phyloP scores from a whole-genome alignment of 2,888 invertebrate species.

The Himalopsyche tibetana region DNA sequence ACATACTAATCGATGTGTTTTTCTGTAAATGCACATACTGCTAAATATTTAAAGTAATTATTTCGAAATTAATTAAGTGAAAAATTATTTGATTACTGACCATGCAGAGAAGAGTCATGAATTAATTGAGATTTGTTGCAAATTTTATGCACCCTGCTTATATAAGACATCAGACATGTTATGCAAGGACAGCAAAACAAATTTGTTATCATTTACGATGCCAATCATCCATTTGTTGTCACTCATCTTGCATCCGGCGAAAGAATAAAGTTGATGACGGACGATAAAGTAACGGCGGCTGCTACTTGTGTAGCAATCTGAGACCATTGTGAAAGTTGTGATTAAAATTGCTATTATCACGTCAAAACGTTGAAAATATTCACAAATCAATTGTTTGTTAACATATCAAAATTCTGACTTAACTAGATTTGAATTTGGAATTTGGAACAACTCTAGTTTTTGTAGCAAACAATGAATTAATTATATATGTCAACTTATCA shows the following conservation, averaged over 20 bases:
- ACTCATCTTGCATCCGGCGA: background rate
- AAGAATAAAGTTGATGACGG: background rate
- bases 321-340: conserved; percentile 57
- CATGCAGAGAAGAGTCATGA: too few species aligned
- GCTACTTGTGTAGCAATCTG: conserved; percentile 54
- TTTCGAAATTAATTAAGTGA: too few species aligned
- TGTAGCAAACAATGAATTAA: too few species aligned
- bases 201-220: background rate
- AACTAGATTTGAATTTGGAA: too few species aligned
- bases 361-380: background rate
- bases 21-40: too few species aligned
- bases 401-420: too few species aligned
- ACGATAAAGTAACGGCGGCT: background rate
- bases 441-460: too few species aligned
- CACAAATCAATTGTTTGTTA: too few species aligned
- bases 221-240: conserved; percentile 20
- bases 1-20: too few species aligned
- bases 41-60: too few species aligned
- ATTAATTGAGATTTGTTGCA: background rate
- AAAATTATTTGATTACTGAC: too few species aligned
- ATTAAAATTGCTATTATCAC: conserved; percentile 45
- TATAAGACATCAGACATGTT: background rate
- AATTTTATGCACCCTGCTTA: background rate
- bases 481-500: too few species aligned
- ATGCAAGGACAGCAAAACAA: background rate